These are phyloP conservation scores for Xenopus laevis DNA, from an alignment of 2,113 vertebrate species.

Conservation along the genomic window DNA sequence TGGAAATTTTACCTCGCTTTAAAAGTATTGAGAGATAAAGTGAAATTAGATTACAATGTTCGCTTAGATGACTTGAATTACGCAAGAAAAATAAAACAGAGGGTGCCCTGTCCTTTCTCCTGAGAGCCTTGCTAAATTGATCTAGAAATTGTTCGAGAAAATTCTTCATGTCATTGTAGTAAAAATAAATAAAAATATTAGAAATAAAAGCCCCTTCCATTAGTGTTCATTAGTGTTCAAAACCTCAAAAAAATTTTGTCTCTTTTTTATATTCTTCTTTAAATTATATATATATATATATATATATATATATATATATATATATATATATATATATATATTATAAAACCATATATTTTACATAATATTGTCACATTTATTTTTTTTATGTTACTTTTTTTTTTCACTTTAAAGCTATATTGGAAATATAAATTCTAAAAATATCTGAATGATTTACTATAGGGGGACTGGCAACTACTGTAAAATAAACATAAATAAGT, in stretches of 20 bases:
- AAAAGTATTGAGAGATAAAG: slow-evolving; percentile 56
- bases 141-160: slow-evolving; percentile 56
- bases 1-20: slow-evolving; percentile 64
- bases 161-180: slow-evolving; percentile 56
- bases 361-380: neutral
- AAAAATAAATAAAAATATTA: no score
- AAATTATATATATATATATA: no score
- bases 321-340: no score
- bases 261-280: no score
- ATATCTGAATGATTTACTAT: no score
- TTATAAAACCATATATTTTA: no score
- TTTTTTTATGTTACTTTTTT: neutral
- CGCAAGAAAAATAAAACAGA: slow-evolving; percentile 51
- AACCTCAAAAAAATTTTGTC: neutral
- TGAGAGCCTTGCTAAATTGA: slow-evolving; percentile 54
- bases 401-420: neutral
- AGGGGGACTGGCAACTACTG: no score
- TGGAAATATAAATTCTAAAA: no score
- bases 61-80: slow-evolving; percentile 58
- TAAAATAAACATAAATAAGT: no score
- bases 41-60: slow-evolving; percentile 72
- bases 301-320: no score
- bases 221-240: slow-evolving; percentile 58
- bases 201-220: slow-evolving; percentile 54
- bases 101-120: slow-evolving; percentile 59